These are phyloP conservation scores for Dendronephthya gigantea DNA, from an alignment of 64 coral and sea anemone species.

Conservation along the genomic window DNA sequence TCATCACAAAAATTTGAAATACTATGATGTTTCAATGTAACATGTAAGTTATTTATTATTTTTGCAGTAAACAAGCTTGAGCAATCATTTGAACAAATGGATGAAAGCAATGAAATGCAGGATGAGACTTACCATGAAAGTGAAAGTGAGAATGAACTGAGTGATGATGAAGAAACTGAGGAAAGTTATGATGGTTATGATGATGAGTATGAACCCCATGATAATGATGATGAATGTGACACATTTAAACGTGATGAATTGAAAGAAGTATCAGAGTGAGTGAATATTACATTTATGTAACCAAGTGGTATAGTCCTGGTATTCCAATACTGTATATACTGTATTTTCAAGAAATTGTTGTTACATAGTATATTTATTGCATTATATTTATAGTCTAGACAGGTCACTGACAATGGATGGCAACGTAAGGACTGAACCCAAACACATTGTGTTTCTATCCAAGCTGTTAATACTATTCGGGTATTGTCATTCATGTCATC, in stretches of 20 bases:
- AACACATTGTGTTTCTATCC: constrained; percentile 13
- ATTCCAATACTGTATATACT: too few species aligned
- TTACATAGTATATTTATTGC: constrained; percentile 15
- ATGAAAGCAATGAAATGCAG: not conserved
- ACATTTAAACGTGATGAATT: too few species aligned
- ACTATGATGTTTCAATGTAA: constrained; percentile 6
- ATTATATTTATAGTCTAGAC: not conserved
- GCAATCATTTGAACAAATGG: not conserved
- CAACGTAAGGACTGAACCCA: not conserved
- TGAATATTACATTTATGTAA: constrained; percentile 11
- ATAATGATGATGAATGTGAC: constrained; percentile 4
- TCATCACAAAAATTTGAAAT: not conserved
- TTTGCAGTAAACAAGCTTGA: constrained; percentile 19
- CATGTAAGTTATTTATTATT: not conserved
- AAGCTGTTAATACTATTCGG: not conserved
- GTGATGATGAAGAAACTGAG: not conserved
- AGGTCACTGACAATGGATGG: constrained; percentile 12
- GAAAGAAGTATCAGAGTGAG: constrained; percentile 19
- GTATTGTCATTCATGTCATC: not conserved
- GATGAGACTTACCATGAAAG: not conserved
- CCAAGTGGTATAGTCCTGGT: not conserved
- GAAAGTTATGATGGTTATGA: not conserved
- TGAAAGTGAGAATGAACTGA: not conserved
- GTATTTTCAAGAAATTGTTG: not conserved
- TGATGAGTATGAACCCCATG: constrained; percentile 8